Evolutionary conservation across 2,888 invertebrate species (phyloP).

Genomic region (Diarsia dahlii): DNA sequence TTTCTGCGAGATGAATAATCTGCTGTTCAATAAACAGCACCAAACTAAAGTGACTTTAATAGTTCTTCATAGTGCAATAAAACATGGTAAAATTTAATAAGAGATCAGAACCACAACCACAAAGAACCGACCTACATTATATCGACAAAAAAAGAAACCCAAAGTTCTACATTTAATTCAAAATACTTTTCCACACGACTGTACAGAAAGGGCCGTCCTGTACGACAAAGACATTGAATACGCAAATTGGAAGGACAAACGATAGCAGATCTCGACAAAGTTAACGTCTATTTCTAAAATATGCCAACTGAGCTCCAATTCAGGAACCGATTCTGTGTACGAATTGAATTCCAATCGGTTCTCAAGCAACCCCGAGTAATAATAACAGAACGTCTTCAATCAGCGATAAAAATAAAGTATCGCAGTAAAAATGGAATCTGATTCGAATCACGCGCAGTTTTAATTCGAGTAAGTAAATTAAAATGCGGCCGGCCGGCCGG

Average conservation of each 20-base stretch:
- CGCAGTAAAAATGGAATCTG: slow-evolving; percentile 79
- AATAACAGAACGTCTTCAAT: slow-evolving; percentile 86
- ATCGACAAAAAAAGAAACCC: slow-evolving; percentile 15
- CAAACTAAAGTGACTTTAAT: neutral
- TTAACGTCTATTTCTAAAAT: slow-evolving; percentile 82
- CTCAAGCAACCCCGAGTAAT: slow-evolving; percentile 69
- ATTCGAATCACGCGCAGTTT: slow-evolving; percentile 89
- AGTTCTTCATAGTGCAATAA: neutral
- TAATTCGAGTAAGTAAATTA: slow-evolving; percentile 90
- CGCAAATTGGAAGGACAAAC: slow-evolving; percentile 80
- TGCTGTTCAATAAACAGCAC: neutral
- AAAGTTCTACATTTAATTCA: slow-evolving; percentile 53
- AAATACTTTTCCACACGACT: slow-evolving; percentile 40
- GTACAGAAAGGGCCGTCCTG: slow-evolving; percentile 50
- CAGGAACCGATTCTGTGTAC: slow-evolving; percentile 63
- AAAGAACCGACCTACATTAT: neutral
- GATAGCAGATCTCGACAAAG: slow-evolving; percentile 75
- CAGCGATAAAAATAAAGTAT: slow-evolving; percentile 88
- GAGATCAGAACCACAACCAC: neutral
- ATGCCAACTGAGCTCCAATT: slow-evolving; percentile 71
- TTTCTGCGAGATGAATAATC: no score
- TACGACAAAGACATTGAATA: slow-evolving; percentile 69
- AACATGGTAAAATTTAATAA: slow-evolving; percentile 31
- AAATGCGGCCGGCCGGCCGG: slow-evolving; percentile 85
- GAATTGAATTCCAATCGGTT: slow-evolving; percentile 72